Evolutionary conservation across 1,140 invertebrate species (phyloP).

Genomic region (Rhagoletis zephyria): DNA sequence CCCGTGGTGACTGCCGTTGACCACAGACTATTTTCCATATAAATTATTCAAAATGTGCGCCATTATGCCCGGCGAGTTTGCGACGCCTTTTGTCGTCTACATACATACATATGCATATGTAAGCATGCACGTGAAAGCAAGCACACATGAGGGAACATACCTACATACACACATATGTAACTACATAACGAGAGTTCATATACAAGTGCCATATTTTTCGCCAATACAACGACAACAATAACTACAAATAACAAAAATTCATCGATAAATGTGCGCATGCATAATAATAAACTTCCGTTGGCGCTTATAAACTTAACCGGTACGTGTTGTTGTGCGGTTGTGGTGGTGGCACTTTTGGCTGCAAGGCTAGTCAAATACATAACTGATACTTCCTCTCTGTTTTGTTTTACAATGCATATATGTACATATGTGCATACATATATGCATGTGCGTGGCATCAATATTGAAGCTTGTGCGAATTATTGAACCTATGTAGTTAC

Average conservation of each 20-base stretch:
- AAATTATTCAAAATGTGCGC: conserved; percentile 38
- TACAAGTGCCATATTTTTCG: conserved; percentile 6
- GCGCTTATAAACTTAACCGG: neutral
- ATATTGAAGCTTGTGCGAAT: no score
- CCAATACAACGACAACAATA: neutral
- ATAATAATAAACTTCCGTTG: conserved; percentile 42
- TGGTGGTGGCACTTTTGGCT: neutral
- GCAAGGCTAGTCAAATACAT: neutral
- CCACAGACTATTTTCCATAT: conserved; percentile 43
- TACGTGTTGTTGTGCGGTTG: neutral
- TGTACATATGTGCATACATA: no score
- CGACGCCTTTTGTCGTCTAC: neutral
- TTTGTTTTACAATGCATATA: neutral
- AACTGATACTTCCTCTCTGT: neutral
- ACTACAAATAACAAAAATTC: neutral
- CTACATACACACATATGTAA: neutral
- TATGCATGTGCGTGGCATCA: no score
- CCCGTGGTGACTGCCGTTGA: conserved; percentile 4
- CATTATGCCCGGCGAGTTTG: conserved; percentile 22
- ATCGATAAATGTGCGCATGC: conserved; percentile 41
- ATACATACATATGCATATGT: neutral
- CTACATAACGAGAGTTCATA: neutral
- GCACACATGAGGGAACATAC: neutral
- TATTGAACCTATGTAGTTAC: no score
- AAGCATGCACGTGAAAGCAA: neutral